Conservation (phyloP, 2,888 invertebrate genomes). For the Apantesis nais region DNA sequence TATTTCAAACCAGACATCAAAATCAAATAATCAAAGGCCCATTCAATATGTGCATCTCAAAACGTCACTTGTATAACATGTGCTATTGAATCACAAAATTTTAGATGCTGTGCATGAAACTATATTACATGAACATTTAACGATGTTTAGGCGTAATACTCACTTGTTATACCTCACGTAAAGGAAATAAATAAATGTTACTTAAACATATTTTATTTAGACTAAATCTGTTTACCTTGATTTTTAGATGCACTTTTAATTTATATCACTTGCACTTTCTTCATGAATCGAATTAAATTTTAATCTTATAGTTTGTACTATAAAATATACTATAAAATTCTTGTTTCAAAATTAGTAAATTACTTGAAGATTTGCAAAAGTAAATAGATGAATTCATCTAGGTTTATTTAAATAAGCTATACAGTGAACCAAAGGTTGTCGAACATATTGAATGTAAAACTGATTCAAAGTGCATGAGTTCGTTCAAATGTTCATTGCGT, state of each 20-base stretch:
- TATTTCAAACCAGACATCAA: conserved; percentile 12
- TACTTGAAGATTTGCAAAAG: not conserved
- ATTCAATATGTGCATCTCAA: conserved; percentile 39
- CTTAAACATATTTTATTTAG: not conserved
- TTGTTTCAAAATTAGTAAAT: not conserved
- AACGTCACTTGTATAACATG: conserved; percentile 28
- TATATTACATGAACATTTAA: not conserved
- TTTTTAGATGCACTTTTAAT: too few species aligned
- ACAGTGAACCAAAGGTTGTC: conserved; percentile 44
- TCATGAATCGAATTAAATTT: not conserved
- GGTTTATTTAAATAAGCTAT: conserved; percentile 12
- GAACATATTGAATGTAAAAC: conserved; percentile 49
- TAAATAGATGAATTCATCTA: not conserved
- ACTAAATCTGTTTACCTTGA: not conserved
- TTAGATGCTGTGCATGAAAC: conserved; percentile 6
- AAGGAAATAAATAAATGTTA: not conserved
- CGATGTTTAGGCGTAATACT: not conserved
- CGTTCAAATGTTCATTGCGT: conserved; percentile 64
- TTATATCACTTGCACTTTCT: too few species aligned
- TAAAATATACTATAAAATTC: not conserved
- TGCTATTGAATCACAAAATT: conserved; percentile 30
- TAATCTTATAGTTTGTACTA: too few species aligned
- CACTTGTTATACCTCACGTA: not conserved
- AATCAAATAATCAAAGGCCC: conserved; percentile 43
- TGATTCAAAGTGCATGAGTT: conserved; percentile 55